Conservation (phyloP, 2,888 invertebrate genomes). For the Volucella bombylans region DNA sequence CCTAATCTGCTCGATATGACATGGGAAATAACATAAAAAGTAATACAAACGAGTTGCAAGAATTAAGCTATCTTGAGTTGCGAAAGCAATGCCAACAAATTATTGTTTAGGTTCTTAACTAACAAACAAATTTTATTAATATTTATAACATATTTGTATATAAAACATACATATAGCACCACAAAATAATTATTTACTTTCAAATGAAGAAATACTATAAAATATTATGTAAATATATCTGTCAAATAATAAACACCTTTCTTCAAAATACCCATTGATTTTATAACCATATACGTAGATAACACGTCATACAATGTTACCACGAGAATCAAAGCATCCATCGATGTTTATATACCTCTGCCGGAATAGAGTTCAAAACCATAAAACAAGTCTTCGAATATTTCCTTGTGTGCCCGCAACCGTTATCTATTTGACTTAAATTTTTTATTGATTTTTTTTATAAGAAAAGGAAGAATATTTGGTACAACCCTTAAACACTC, state of each 20-base stretch:
- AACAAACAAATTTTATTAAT: too few species aligned
- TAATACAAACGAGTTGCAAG: too few species aligned
- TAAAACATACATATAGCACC: too few species aligned
- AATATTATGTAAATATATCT: too few species aligned
- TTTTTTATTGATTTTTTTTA: conserved; percentile 4
- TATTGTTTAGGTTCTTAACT: too few species aligned
- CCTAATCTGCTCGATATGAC: too few species aligned
- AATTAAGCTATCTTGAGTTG: too few species aligned
- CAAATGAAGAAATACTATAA: too few species aligned
- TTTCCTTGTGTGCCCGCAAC: conserved; percentile 1
- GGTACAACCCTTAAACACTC: conserved; percentile 5
- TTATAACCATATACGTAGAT: conserved; percentile 20
- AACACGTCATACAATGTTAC: conserved; percentile 4
- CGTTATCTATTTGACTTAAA: conserved; percentile 13
- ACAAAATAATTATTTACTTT: too few species aligned
- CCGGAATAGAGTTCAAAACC: neutral
- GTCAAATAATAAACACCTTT: neutral
- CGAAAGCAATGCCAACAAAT: too few species aligned
- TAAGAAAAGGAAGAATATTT: conserved; percentile 1
- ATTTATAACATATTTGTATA: too few species aligned
- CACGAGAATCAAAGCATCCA: conserved; percentile 2
- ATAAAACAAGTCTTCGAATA: conserved; percentile 3
- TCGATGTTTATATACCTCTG: neutral
- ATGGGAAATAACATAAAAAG: too few species aligned
- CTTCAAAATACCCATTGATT: conserved; percentile 8